These are phyloP conservation scores for Gryllus longicercus DNA, from an alignment of 2,888 invertebrate genomes.

Conservation along the genomic window DNA sequence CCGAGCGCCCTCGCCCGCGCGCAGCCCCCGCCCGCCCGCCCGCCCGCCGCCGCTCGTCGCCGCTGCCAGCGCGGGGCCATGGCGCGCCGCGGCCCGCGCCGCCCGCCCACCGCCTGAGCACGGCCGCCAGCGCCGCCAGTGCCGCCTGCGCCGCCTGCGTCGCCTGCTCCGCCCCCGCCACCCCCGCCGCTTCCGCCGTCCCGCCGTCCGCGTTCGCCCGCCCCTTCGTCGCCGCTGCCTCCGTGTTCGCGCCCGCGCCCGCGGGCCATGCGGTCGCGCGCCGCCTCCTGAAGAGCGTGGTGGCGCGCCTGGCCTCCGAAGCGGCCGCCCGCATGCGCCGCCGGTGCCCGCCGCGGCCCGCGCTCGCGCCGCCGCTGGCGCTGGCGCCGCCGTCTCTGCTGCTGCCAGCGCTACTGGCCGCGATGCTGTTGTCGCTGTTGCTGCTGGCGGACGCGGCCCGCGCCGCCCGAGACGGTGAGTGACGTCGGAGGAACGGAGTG, in stretches of 20 bases:
- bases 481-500: not conserved
- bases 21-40: not conserved
- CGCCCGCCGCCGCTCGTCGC: too few relatives aligned
- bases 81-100: not conserved
- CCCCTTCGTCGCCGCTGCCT: not conserved
- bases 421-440: not conserved
- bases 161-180: not conserved
- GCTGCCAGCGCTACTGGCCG: not conserved
- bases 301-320: not conserved
- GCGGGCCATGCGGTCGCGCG: not conserved
- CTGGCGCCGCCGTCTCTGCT: not conserved
- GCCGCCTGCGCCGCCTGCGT: not conserved
- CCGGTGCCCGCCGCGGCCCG: not conserved
- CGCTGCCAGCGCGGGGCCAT: too few relatives aligned
- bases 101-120: not conserved
- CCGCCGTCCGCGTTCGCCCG: not conserved
- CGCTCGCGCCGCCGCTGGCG: not conserved
- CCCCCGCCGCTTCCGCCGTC: not conserved
- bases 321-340: not conserved
- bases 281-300: not conserved
- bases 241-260: not conserved
- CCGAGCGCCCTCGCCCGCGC: not conserved
- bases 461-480: conserved; percentile 17
- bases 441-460: not conserved
- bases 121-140: not conserved